Conservation (phyloP, 2,797 vertebrate genomes). For the Falco biarmicus region DNA sequence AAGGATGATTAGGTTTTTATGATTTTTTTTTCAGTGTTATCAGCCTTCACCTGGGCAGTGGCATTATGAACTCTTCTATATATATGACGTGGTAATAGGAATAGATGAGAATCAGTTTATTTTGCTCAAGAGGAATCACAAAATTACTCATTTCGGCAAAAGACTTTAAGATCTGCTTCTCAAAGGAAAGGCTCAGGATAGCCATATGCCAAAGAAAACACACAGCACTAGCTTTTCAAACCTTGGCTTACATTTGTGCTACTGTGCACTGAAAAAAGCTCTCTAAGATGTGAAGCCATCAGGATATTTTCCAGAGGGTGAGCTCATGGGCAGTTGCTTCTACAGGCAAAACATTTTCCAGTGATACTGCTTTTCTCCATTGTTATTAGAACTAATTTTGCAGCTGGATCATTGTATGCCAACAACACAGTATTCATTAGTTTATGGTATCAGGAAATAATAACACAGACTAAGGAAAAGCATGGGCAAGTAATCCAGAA, state of each 20-base stretch:
- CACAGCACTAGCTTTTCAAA: slow-evolving; percentile 70
- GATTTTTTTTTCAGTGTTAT: background rate
- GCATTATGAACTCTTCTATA: background rate
- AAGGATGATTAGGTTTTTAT: background rate
- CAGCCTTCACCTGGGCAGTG: background rate
- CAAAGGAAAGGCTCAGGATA: slow-evolving; percentile 57
- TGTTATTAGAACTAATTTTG: slow-evolving; percentile 44
- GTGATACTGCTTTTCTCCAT: slow-evolving; percentile 51
- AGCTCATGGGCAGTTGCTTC: slow-evolving; percentile 78
- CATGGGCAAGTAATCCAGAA: background rate
- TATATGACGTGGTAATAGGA: background rate
- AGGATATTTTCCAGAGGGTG: slow-evolving; percentile 79
- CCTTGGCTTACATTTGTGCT: slow-evolving; percentile 75
- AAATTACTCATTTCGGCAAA: slow-evolving; percentile 49
- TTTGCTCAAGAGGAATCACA: slow-evolving; percentile 53
- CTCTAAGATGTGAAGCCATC: slow-evolving; percentile 65
- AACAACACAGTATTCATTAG: background rate
- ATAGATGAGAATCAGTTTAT: background rate
- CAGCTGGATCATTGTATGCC: slow-evolving; percentile 15
- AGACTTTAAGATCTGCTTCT: slow-evolving; percentile 62
- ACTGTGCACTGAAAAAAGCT: slow-evolving; percentile 77
- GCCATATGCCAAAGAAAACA: slow-evolving; percentile 79
- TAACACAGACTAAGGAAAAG: background rate
- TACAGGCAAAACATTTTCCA: slow-evolving; percentile 75
- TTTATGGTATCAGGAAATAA: slow-evolving; percentile 11